These are phyloP conservation scores for Agrotis exclamationis DNA, from an alignment of 2,888 invertebrate species.

Conservation along the genomic window DNA sequence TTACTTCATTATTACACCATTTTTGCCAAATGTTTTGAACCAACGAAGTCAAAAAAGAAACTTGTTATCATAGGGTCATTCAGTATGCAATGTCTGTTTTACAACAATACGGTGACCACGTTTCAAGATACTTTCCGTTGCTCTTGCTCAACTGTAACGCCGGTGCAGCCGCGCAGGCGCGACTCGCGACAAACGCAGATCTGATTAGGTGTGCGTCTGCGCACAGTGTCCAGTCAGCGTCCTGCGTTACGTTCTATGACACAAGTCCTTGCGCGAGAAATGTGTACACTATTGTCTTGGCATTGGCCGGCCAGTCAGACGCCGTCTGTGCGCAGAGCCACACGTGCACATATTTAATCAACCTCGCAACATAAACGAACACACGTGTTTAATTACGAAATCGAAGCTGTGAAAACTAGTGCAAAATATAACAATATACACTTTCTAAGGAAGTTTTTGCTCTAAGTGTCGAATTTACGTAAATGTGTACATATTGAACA, in stretches of 20 bases:
- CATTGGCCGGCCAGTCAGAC: slow-evolving; percentile 75
- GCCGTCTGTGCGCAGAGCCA: slow-evolving; percentile 59
- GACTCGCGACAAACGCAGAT: slow-evolving; percentile 43
- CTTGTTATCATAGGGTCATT: slow-evolving; percentile 15
- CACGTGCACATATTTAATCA: slow-evolving; percentile 60
- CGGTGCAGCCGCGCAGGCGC: slow-evolving; percentile 8
- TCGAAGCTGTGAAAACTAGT: slow-evolving; percentile 55
- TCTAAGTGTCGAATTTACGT: slow-evolving; percentile 38
- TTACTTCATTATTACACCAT: background rate
- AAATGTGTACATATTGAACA: slow-evolving; percentile 38
- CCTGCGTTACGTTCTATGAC: slow-evolving; percentile 77
- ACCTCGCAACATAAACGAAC: slow-evolving; percentile 41
- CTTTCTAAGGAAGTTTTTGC: slow-evolving; percentile 13
- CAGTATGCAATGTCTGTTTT: slow-evolving; percentile 35
- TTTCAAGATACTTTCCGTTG: slow-evolving; percentile 55
- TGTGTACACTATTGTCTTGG: slow-evolving; percentile 69
- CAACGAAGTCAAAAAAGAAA: slow-evolving; percentile 21
- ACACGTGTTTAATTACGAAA: slow-evolving; percentile 70
- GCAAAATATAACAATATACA: slow-evolving; percentile 36
- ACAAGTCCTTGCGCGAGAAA: slow-evolving; percentile 79
- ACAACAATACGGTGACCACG: slow-evolving; percentile 37
- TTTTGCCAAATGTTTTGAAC: background rate
- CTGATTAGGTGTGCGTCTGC: slow-evolving; percentile 59
- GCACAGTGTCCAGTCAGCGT: slow-evolving; percentile 61
- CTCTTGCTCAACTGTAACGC: slow-evolving; percentile 47